Evolutionary conservation across 2,113 vertebrate genomes (phyloP).

Genomic region (Montifringilla adamsi): DNA sequence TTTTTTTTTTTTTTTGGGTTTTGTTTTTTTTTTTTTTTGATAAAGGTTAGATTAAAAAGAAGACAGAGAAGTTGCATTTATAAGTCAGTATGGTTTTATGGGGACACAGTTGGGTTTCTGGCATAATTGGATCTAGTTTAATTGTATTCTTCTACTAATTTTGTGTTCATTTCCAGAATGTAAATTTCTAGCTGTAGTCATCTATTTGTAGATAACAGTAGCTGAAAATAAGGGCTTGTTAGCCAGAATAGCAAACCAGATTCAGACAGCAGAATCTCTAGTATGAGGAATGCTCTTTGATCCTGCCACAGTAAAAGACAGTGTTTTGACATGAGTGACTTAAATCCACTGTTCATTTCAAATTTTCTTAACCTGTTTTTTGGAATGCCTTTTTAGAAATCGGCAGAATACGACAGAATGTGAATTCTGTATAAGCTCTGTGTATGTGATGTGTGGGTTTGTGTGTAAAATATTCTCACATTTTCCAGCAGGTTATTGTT

Average conservation of each 20-base stretch:
- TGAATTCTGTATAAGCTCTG: neutral
- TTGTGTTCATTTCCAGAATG: neutral
- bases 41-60: neutral
- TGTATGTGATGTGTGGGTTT: neutral
- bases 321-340: neutral
- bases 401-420: neutral
- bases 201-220: neutral
- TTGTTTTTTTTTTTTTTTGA: neutral
- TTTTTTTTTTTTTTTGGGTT: no score
- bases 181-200: neutral
- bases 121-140: neutral
- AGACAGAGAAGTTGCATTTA: neutral
- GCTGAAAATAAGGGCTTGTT: slow-evolving; percentile 8
- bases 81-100: neutral
- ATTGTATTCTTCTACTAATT: neutral
- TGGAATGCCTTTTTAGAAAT: neutral
- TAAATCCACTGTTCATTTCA: neutral
- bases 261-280: neutral
- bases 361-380: neutral
- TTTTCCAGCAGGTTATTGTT: neutral
- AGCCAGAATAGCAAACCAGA: neutral
- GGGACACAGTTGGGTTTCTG: neutral
- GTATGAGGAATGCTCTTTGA: slow-evolving; percentile 4
- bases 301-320: neutral
- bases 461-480: neutral